These are phyloP conservation scores for Trichonephila inaurata DNA, from an alignment of 1,140 invertebrate genomes.

Conservation along the genomic window DNA sequence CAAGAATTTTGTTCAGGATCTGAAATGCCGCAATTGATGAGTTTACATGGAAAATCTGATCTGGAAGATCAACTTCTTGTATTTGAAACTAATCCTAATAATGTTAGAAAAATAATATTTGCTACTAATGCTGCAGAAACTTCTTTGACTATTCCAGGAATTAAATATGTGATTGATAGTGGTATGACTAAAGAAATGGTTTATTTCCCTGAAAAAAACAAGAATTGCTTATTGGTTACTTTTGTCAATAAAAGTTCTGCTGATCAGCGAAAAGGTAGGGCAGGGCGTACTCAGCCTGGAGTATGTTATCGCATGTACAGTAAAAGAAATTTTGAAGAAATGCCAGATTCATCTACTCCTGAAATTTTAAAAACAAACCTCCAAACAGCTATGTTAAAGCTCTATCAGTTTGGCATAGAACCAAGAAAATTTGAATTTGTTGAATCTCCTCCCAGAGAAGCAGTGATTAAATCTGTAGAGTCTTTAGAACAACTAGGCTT, in stretches of 20 bases:
- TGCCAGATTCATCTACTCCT: conserved; percentile 87
- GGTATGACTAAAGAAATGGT: conserved; percentile 98
- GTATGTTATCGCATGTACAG: conserved; percentile 92
- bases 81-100: conserved; percentile 83
- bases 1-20: conserved; percentile 77
- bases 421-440: conserved; percentile 83
- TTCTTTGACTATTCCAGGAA: conserved; percentile 98
- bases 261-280: conserved; percentile 97
- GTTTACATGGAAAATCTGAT: conserved; percentile 84
- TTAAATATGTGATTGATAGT: conserved; percentile 97
- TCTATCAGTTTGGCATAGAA: conserved; percentile 96
- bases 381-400: conserved; percentile 90
- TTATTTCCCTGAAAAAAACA: conserved; percentile 92
- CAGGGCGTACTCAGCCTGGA: conserved; percentile 87
- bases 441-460: conserved; percentile 89
- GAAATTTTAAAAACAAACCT: conserved; percentile 96
- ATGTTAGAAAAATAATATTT: conserved; percentile 94
- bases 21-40: conserved; percentile 70
- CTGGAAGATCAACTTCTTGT: conserved; percentile 82
- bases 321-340: conserved; percentile 89
- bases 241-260: conserved; percentile 95
- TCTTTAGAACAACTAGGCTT: conserved; percentile 92
- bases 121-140: conserved; percentile 99
- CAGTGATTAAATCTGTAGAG: conserved; percentile 92
- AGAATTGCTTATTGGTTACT: conserved; percentile 91